Base-by-base conservation (phyloP, 2,888 invertebrate genomes). In the Acleris sparsana region DNA sequence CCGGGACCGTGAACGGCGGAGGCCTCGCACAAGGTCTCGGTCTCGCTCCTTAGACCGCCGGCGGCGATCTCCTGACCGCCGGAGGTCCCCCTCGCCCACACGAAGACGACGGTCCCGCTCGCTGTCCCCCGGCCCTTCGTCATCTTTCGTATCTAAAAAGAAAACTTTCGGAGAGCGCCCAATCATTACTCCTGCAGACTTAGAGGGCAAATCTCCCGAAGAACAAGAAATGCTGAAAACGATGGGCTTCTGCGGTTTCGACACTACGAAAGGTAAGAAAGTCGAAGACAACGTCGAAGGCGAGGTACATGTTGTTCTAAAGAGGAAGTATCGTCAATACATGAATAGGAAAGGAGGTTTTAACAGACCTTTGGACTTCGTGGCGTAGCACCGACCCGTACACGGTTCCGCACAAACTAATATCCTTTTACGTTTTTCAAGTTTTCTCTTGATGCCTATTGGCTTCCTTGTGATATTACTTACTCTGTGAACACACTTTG, bases 261-360 rank as follows among this genome's bases (percentile, higher is more conserved):
- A 99, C 83, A 95, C 97, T 0, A 99, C 99, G 0, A 99, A 99
- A 93, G 97, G 97, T 76, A 98, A 98, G 89, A 97, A 97, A 91
- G 98, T 99, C 0, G 96, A 96, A 0, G 98, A 97, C 39, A 99
- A 99, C 83, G 97, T 98, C 77, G 95, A 95, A 62, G 98, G 98
- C n/a, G 97, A 96, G 33, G 98, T 99, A 71, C 99, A 99, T 85
- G 97, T 99, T 66, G 98, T 98, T 70, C 94, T 99, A 69, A 99
- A 99, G 92, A 94, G 99, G 77, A 98, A 99, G 91, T 99, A 99
- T 87, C 95, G 99, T 77, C 99, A 99, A 91, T 99, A 99, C 85
- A 99, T 99, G 99, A 99, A 99, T 89, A 94, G 99, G 70, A 98
- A 99, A 89, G 99, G 99, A 71, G 99, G 99, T 63, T 99, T 99